Evolutionary conservation across 2,797 vertebrate genomes (phyloP), one percentile per base, ranked within the genome.

Genomic region (Acrossocheilus wenchowensis): DNA sequence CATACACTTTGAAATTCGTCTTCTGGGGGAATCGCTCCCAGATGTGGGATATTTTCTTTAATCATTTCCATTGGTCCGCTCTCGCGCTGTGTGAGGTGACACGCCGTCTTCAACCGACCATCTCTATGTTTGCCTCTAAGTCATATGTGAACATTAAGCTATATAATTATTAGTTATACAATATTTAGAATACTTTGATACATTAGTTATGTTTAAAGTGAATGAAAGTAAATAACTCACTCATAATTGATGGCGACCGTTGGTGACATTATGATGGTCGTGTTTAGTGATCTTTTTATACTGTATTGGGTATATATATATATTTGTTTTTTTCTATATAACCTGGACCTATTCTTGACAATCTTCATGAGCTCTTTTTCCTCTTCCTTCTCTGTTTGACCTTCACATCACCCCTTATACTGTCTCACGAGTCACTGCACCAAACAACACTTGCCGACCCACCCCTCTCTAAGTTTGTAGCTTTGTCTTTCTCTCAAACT

Each of bases 41-140:
- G 94, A 95, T 95, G 95, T 91, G 84, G 91, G 94, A 94, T 95
- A 95, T 95, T 95, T 95, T 91, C 95, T 87, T 88, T 95, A 95
- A 96, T 95, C 93, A 89, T 93, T 95, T 94, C 94, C 94, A 95
- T 93, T 93, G 90, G 90, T 89, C 48, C 69, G 84, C 90, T 93
- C 92, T 92, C 90, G 14, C 23, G 2, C 93, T 89, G 92, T 92
- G 93, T 89, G 92, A 94, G 91, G 93, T 94, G 95, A 94, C 90
- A 87, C 41, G 89, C 88, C 92, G 93, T 91, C 74, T 80, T 89
- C 91, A 60, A 21, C 43, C 26, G 10, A 52, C 17, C 54, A 4
- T 48, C 45, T 52, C 12, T 36, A 26, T 50, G 52, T 81, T 73
- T 81, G 30, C 39, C 52, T 26, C 15, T 4, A 15, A 54, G 74